Evolutionary conservation across 35 echinoderm and acorn worm genomes (phyloP).

Genomic region (Anneissia japonica): DNA sequence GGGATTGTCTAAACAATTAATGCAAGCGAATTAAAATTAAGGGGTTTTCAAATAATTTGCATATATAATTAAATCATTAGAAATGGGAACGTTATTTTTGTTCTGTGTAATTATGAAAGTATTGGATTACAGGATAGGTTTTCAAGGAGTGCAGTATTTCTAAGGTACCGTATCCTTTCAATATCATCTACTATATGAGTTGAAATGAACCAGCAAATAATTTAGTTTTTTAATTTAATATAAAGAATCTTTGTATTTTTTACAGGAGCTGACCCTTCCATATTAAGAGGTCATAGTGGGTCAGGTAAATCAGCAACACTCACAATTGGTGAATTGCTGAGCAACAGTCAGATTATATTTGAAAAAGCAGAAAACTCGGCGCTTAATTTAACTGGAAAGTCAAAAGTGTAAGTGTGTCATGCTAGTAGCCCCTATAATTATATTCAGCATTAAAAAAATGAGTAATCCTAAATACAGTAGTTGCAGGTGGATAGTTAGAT

Average conservation of each 20-base stretch:
- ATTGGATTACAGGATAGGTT: too few relatives aligned
- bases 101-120: conserved; percentile 6
- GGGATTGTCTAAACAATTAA: neutral
- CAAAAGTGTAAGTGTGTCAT: conserved; percentile 56
- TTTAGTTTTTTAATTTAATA: too few relatives aligned
- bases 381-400: conserved; percentile 74
- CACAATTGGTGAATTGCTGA: conserved; percentile 46
- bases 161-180: too few relatives aligned
- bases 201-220: too few relatives aligned
- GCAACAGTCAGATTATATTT: conserved; percentile 82
- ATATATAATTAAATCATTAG: too few relatives aligned
- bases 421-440: too few relatives aligned
- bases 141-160: too few relatives aligned
- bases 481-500: neutral
- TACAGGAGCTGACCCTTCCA: conserved; percentile 60
- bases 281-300: conserved; percentile 56
- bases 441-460: neutral
- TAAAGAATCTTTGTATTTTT: too few relatives aligned
- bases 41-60: too few relatives aligned
- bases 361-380: conserved; percentile 87
- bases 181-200: too few relatives aligned
- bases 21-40: too few relatives aligned
- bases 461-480: neutral
- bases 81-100: neutral
- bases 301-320: conserved; percentile 36